Evolutionary conservation across 2,888 invertebrate species (phyloP).

Genomic region (Rhyacophila evoluta): DNA sequence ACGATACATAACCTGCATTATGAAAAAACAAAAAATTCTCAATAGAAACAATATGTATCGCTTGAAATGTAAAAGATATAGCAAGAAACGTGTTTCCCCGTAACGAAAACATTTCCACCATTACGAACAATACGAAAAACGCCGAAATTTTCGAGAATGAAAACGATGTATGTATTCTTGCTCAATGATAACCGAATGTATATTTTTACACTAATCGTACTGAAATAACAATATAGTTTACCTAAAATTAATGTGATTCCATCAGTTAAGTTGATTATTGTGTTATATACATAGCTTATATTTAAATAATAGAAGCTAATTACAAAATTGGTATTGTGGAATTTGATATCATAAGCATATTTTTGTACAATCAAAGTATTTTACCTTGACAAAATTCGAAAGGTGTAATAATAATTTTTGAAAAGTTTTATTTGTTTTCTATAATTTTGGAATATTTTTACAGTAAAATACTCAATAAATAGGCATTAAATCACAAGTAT

Average conservation of each 20-base stretch:
- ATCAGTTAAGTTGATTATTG: background rate
- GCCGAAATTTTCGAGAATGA: constrained; percentile 44
- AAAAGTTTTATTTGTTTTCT: background rate
- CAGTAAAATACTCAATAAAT: too few relatives aligned
- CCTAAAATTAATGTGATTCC: background rate
- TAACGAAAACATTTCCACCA: constrained; percentile 43
- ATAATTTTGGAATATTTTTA: too few relatives aligned
- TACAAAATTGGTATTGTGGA: constrained; percentile 3
- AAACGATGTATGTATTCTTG: constrained; percentile 45
- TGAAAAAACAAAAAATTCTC: constrained; percentile 43
- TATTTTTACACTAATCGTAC: constrained; percentile 5
- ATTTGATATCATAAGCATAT: constrained; percentile 6
- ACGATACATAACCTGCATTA: constrained; percentile 41
- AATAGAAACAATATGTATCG: constrained; percentile 42
- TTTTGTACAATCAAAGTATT: constrained; percentile 9
- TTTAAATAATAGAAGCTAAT: background rate
- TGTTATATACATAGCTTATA: background rate
- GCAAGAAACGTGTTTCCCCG: constrained; percentile 38
- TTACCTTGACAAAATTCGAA: constrained; percentile 20
- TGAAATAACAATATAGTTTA: constrained; percentile 5
- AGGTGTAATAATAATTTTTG: background rate
- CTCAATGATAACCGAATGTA: background rate
- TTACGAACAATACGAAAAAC: constrained; percentile 45
- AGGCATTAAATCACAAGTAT: too few relatives aligned
- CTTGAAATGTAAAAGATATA: constrained; percentile 36